phyloP scores from a whole-genome alignment of 2,113 vertebrate genomes.

The Promerops cafer region DNA sequence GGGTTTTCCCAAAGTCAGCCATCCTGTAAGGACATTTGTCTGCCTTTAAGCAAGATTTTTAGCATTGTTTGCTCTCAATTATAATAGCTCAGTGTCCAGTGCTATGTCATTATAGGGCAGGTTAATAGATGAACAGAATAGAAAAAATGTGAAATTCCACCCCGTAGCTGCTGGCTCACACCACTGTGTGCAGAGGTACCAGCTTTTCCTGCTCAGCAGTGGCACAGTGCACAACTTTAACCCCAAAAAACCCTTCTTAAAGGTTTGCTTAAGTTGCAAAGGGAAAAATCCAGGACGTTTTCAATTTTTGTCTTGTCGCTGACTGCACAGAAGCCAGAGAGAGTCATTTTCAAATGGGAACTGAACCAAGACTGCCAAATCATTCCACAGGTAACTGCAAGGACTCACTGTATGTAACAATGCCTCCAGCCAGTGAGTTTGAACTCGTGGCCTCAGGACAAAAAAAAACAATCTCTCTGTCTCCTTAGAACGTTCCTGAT shows the following conservation, averaged over 20 bases:
- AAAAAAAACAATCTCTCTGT: background rate
- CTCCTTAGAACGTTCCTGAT: background rate
- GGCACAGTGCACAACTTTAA: background rate
- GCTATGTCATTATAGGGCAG: background rate
- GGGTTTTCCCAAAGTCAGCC: background rate
- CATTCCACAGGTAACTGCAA: background rate
- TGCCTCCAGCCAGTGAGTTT: background rate
- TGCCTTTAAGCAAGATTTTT: background rate
- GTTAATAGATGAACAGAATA: background rate
- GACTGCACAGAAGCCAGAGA: background rate
- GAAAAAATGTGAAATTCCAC: constrained; percentile 25
- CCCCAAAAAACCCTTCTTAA: background rate
- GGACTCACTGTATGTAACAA: background rate
- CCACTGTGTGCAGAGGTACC: background rate
- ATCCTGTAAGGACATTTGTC: background rate
- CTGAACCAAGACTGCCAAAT: background rate
- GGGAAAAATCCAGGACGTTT: background rate
- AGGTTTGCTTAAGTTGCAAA: background rate
- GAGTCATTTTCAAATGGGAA: background rate
- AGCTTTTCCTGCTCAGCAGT: background rate
- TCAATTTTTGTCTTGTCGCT: background rate
- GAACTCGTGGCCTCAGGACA: background rate
- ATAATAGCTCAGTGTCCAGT: background rate
- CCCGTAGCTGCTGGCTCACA: background rate
- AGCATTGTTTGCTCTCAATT: background rate